Evolutionary conservation across 35 echinoderm and acorn worm genomes (phyloP).

Genomic region (Hemicentrotus pulcherrimus): DNA sequence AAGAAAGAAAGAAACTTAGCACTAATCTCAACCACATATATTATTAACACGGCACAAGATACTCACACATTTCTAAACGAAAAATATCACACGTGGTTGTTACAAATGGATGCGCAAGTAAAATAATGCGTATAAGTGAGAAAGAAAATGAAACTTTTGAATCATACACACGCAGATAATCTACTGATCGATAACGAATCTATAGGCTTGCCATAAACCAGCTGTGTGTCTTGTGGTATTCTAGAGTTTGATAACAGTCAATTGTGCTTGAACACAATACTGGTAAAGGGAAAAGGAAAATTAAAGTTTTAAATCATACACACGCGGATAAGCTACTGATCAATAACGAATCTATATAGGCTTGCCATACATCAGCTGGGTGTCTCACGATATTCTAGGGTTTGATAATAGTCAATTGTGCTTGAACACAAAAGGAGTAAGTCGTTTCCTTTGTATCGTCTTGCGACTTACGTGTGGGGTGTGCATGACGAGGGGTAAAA

Average conservation of each 20-base stretch:
- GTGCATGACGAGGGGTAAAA: constrained; percentile 15
- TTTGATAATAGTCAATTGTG: background rate
- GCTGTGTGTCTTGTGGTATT: background rate
- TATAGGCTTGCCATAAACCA: background rate
- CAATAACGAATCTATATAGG: too few species aligned
- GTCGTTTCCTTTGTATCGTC: background rate
- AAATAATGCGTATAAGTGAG: background rate
- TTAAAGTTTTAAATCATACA: too few species aligned
- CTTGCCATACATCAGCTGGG: too few species aligned
- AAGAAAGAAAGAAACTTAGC: background rate
- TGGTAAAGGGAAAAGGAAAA: too few species aligned
- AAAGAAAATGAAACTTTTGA: background rate
- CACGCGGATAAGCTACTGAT: too few species aligned
- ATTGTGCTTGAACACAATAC: too few species aligned
- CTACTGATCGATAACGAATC: background rate
- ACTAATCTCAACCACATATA: background rate
- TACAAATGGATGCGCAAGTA: too few species aligned
- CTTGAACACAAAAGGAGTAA: background rate
- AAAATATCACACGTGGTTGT: too few species aligned
- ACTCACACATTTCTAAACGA: too few species aligned
- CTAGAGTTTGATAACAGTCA: too few species aligned
- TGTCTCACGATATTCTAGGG: background rate
- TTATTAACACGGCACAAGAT: too few species aligned
- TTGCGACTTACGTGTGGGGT: background rate
- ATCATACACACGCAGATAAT: background rate